Evolutionary conservation across 2,888 invertebrate genomes (phyloP).

Genomic region (Tetropium fuscum): DNA sequence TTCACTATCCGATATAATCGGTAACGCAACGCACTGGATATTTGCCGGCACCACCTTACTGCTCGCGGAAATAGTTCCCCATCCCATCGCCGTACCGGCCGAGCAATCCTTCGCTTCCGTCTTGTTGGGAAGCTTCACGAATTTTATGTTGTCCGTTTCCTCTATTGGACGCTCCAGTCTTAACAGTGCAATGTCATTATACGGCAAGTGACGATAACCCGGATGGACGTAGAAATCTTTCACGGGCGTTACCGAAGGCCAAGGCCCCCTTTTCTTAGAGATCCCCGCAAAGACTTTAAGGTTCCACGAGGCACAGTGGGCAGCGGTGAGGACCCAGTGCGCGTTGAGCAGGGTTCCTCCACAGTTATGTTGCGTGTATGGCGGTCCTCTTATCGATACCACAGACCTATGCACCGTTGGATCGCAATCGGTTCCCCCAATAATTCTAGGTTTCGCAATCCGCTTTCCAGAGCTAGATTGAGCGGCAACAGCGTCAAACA

Average conservation of each 20-base stretch:
- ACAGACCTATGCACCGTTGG: not conserved
- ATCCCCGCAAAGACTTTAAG: constrained; percentile 4
- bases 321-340: constrained; percentile 21
- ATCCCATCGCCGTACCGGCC: not conserved
- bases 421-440: constrained; percentile 1
- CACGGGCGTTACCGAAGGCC: not conserved
- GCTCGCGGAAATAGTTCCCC: not conserved
- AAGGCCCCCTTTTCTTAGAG: not conserved
- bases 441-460: not conserved
- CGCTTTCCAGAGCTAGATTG: not conserved
- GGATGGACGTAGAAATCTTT: not conserved
- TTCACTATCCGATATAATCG: not conserved
- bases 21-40: not conserved
- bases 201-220: not conserved
- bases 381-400: not conserved
- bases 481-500: too few species aligned
- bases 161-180: not conserved
- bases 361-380: constrained; percentile 5
- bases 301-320: not conserved
- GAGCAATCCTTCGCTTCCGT: not conserved
- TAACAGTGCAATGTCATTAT: constrained; percentile 2
- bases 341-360: constrained; percentile 11
- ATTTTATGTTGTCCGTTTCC: not conserved
- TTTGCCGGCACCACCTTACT: not conserved
- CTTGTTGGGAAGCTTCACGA: constrained; percentile 9